These are phyloP conservation scores for Drosophila parthenogenetica DNA, from an alignment of 2,888 invertebrate genomes.

Conservation along the genomic window DNA sequence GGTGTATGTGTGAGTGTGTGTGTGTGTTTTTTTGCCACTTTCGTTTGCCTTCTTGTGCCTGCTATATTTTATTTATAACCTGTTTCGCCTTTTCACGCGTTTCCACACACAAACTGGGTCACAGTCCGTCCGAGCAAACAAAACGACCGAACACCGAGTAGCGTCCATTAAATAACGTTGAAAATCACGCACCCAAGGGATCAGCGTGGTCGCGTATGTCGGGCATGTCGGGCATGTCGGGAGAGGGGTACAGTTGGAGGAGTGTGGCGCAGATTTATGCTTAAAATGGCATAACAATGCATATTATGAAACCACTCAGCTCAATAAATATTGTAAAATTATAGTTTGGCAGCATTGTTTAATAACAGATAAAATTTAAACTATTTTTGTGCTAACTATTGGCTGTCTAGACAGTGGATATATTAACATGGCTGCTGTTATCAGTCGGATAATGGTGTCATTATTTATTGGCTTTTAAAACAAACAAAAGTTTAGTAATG, in stretches of 20 bases:
- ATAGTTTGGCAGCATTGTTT: not conserved
- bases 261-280: not conserved
- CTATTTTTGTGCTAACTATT: no score
- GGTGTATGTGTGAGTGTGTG: not conserved
- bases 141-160: conserved; percentile 9
- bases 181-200: conserved; percentile 41
- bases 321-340: conserved; percentile 8
- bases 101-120: conserved; percentile 62
- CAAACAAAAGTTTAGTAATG: not conserved
- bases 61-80: conserved; percentile 62
- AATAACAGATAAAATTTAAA: no score
- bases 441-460: no score
- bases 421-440: no score
- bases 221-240: no score
- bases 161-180: conserved; percentile 36
- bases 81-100: conserved; percentile 54
- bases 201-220: not conserved
- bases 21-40: conserved; percentile 14
- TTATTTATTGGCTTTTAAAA: not conserved
- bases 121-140: conserved; percentile 39
- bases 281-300: conserved; percentile 7
- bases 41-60: conserved; percentile 1
- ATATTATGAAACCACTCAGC: conserved; percentile 5
- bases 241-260: not conserved
- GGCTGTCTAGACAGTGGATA: no score